These are phyloP conservation scores for human (Homo sapiens) DNA, from an alignment of 2,113 vertebrate species.

Conservation along the genomic window GRCh38 chr2:137378001-137378500, in stretches of 20 bases:
- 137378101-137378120: not conserved
- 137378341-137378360: not conserved
- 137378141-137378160: not conserved
- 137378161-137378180: not conserved
- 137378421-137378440: not conserved
- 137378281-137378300: not conserved
- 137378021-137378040: not conserved
- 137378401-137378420: not conserved
- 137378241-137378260: not conserved
- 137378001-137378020: not conserved
- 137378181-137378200: slow-evolving; percentile 2
- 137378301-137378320: not conserved
- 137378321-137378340: not conserved
- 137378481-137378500: not conserved
- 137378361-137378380: not conserved
- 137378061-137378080: slow-evolving; percentile 15
- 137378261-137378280: not conserved
- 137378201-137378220: slow-evolving; percentile 24
- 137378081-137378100: not conserved
- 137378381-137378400: not conserved
- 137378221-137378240: not conserved
- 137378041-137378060: not conserved
- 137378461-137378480: not conserved
- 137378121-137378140: not conserved
- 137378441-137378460: not conserved